Percentiles rank a stretch among this genome's conserved stretches.
Conservation (phyloP, 2,888 invertebrate genomes). For the Ptychoptera albimana region DNA sequence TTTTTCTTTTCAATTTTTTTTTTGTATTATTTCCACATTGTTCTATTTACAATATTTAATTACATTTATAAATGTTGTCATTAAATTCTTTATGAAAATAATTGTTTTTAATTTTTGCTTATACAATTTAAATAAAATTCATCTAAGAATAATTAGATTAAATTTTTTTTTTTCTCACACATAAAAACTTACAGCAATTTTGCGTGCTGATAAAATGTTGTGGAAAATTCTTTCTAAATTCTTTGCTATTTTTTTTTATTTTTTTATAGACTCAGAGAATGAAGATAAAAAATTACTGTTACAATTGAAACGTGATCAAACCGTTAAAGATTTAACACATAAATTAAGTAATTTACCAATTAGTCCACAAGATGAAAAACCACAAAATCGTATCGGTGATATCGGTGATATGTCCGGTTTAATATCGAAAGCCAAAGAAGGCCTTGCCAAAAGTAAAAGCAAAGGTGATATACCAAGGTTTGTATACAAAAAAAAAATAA, state of each 20-base stretch:
- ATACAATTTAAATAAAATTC: too few relatives aligned
- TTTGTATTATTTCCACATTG: too few relatives aligned
- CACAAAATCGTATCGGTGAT: conserved; percentile 52
- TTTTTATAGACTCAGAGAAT: conserved; percentile 34
- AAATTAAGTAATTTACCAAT: conserved; percentile 54
- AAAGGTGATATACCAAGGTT: conserved; percentile 42
- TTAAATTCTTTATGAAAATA: conserved; percentile 4
- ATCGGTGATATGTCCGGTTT: conserved; percentile 79
- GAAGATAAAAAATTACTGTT: conserved; percentile 46
- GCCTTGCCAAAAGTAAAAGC: conserved; percentile 71
- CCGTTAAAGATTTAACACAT: conserved; percentile 77
- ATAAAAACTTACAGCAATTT: not conserved
- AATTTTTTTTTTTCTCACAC: not conserved
- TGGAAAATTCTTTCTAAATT: not conserved
- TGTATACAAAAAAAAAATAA: conserved; percentile 8
- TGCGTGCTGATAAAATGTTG: not conserved
- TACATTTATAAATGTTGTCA: conserved; percentile 7
- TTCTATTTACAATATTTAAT: conserved; percentile 4
- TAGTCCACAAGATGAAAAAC: conserved; percentile 41
- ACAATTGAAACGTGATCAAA: conserved; percentile 64
- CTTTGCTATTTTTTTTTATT: not conserved
- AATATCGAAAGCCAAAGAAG: conserved; percentile 87
- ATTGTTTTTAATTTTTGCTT: not conserved
- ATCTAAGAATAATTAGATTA: too few relatives aligned
- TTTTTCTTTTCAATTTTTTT: too few relatives aligned